Conservation (phyloP, 2,113 vertebrate genomes). For the Phyllostomus hastatus region DNA sequence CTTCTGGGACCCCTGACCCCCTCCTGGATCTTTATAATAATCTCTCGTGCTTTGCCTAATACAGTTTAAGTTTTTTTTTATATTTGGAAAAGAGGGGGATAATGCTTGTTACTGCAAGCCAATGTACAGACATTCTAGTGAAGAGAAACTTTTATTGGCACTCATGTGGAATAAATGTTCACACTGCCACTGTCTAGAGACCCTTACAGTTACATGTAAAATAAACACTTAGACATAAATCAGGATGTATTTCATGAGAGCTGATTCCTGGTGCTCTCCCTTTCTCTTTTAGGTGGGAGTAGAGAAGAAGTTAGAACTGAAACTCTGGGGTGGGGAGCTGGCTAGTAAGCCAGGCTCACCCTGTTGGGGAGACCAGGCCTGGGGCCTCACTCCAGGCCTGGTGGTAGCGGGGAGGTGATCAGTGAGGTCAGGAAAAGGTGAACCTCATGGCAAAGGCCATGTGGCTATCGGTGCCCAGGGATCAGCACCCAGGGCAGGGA, state of each 20-base stretch:
- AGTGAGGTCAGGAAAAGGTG: not conserved
- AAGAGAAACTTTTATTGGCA: not conserved
- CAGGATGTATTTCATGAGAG: not conserved
- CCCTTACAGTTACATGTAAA: not conserved
- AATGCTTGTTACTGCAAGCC: not conserved
- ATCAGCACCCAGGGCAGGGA: not conserved
- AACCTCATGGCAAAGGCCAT: not conserved
- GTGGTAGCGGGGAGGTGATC: rapidly evolving
- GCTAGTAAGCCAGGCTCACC: not conserved
- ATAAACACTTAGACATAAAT: not conserved
- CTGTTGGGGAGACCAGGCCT: too few species aligned
- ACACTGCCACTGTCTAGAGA: not conserved
- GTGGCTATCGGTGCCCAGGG: not conserved
- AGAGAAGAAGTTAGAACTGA: not conserved
- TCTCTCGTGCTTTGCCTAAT: not conserved
- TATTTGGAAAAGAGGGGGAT: not conserved
- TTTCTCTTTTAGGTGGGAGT: not conserved
- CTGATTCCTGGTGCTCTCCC: not conserved
- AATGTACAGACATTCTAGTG: not conserved
- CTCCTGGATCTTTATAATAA: not conserved
- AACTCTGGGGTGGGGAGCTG: not conserved
- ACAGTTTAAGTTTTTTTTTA: not conserved
- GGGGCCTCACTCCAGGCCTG: not conserved
- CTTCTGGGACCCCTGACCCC: not conserved
- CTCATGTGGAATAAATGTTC: not conserved